Base-by-base conservation (phyloP, 2,888 invertebrate genomes). In the Netelia virgata region DNA sequence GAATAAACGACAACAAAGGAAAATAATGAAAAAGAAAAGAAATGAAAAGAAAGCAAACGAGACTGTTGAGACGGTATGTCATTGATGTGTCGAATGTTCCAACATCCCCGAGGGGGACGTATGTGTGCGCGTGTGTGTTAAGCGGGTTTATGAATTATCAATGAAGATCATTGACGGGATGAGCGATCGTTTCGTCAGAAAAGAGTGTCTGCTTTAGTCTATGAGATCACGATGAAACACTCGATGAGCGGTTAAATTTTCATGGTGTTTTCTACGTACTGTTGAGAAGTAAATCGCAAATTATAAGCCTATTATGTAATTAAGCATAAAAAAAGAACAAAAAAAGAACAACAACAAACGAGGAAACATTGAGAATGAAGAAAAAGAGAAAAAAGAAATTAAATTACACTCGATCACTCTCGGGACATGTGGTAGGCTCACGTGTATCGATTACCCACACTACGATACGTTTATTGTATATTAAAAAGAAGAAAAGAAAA, bases 391-490 rank as follows among this genome's bases (percentile, higher is more conserved):
- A 16, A 74, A 43, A 53, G 11, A 72, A 41, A 57, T 63, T 8
- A 64, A 64, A 57, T 11, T 57, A 78, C 73, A 83, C 75, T 83
- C 61, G 70, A 79, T 74, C 74, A 81, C 86, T 83, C 86, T 86
- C 86, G 88, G 88, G 87, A 88, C 86, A 82, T 86, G 84, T 84
- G 84, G 80, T 86, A 66, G 68, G 85, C 84, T 86, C 85, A 86
- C 84, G 87, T 74, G 77, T 73, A 70, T 74, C 69, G 69, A 77
- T 86, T 87, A 88, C 82, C 36, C 81, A 86, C 87, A 84, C 68
- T 77, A 41, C 88, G 86, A 87, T 86, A 89, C 88, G 87, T 90
- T 90, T 86, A 88, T 70, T 88, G 86, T 89, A 88, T 89, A 90
- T 86, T 88, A 83, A 75, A 81, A 79, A 47, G 82, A 76, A 83